These are phyloP conservation scores for Felis catus DNA, from an alignment of 2,113 vertebrate species.

Conservation along the genomic window F.catus_Fca126_mat1.0 CM031414.1:8961001-8961500, in stretches of 20 bases:
- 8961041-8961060: slow-evolving; percentile 62
- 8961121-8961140: slow-evolving; percentile 31
- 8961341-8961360: neutral
- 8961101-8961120: neutral
- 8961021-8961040: slow-evolving; percentile 59
- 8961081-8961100: slow-evolving; percentile 19
- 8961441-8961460: neutral
- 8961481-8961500: neutral
- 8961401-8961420: neutral
- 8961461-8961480: neutral
- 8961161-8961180: slow-evolving; percentile 32
- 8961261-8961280: neutral
- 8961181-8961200: slow-evolving; percentile 54
- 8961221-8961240: neutral
- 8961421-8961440: neutral
- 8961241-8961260: neutral
- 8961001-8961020: neutral
- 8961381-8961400: neutral
- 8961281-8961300: accelerated
- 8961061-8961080: slow-evolving; percentile 54
- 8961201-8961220: neutral
- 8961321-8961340: neutral
- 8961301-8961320: accelerated
- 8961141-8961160: neutral
- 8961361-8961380: neutral